A percentile compares a stretch with the other conserved stretches of the same genome.
Conservation (phyloP, 2,888 invertebrate species). For the Melinopterus prodromus region DNA sequence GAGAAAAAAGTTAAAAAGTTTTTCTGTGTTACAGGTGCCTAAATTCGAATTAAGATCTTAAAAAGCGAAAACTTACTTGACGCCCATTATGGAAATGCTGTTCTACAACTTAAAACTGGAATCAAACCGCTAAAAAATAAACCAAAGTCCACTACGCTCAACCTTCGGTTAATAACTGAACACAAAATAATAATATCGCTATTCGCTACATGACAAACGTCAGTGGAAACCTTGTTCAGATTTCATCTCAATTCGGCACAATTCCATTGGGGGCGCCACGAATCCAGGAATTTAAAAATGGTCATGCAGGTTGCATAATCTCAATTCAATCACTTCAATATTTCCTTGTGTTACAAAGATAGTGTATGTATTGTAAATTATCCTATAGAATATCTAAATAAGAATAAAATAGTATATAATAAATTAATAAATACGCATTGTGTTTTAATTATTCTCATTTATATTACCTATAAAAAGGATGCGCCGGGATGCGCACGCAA, state of each 20-base stretch:
- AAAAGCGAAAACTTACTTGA: neutral
- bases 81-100: slow-evolving; percentile 10
- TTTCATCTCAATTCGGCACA: slow-evolving; percentile 13
- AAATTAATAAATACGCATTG: neutral
- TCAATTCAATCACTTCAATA: neutral
- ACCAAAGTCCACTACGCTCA: slow-evolving; percentile 21
- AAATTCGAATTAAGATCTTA: neutral
- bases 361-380: neutral
- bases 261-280: slow-evolving; percentile 13
- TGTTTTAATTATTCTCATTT: neutral
- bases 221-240: slow-evolving; percentile 20
- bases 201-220: slow-evolving; percentile 16
- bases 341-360: neutral
- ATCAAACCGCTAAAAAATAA: slow-evolving; percentile 5
- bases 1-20: neutral
- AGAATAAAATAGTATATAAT: neutral
- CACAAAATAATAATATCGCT: slow-evolving; percentile 9
- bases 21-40: neutral
- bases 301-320: neutral
- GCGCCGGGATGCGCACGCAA: neutral
- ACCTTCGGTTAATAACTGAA: slow-evolving; percentile 19
- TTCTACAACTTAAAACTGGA: slow-evolving; percentile 16
- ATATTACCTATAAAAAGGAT: neutral
- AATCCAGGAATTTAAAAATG: neutral
- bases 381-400: neutral